Evolutionary conservation across 2,113 vertebrate genomes (phyloP).

Genomic region (Bubo blakistoni): DNA sequence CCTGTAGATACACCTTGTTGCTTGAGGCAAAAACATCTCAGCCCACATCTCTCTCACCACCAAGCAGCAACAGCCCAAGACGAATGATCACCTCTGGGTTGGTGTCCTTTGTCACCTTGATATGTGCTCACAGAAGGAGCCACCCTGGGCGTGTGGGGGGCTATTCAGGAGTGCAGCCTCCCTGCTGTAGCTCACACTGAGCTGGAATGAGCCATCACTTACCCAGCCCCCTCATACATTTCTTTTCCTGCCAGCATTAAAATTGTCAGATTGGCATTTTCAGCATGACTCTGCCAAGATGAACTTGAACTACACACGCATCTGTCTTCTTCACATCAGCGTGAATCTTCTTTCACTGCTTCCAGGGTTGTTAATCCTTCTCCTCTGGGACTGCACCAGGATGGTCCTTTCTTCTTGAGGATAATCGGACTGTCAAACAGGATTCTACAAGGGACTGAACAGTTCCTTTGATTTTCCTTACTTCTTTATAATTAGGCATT

Average conservation of each 20-base stretch:
- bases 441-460: neutral
- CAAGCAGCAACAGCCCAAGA: neutral
- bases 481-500: neutral
- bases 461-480: neutral
- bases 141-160: neutral
- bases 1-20: neutral
- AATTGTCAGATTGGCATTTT: neutral
- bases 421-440: neutral
- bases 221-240: neutral
- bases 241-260: neutral
- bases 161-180: neutral
- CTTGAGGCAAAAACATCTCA: neutral
- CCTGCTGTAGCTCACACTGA: neutral
- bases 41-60: neutral
- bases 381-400: neutral
- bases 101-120: neutral
- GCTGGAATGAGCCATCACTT: neutral
- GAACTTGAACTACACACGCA: neutral
- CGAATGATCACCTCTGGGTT: accelerated
- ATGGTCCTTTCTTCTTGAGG: neutral
- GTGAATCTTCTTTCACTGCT: neutral
- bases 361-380: neutral
- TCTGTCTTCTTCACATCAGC: neutral
- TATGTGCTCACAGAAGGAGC: neutral
- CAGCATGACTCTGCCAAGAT: neutral